Evolutionary conservation across 2,888 invertebrate genomes (phyloP), one percentile per base, ranked within the genome.

Genomic region (Phaedon cochleariae): DNA sequence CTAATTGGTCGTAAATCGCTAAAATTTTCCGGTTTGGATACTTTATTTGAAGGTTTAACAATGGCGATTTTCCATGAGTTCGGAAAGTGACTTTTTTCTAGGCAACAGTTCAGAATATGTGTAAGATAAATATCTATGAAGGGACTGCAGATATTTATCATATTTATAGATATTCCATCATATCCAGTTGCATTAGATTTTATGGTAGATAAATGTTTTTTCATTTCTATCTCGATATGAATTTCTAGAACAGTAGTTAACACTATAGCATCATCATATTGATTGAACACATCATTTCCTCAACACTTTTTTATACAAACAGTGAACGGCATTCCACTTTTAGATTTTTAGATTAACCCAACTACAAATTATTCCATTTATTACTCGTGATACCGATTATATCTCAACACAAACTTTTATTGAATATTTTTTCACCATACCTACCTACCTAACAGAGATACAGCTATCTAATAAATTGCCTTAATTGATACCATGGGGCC

Each of bases 331-430:
- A 52, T 66, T 66, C 51, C 45, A 48, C 66, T 66, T 21, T n/a
- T 20, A 62, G 66, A 62, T 66, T 26, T 58, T 55, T 26, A 31
- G 62, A 59, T 59, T 53, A 59, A 54, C 46, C 49, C 55, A 46
- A 53, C 59, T 62, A 66, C 66, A 62, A 59, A 66, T 62, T 66
- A 66, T 65, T 62, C 53, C 62, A 62, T 66, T 62, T 66, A 65
- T 62, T 61, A 61, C 52, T 61, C 41, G 12, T 51, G 22, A 51
- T 60, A 52, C 54, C 55, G 65, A 65, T 65, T 54, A 46, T 34
- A 65, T 65, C 65, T 62, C 22, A 17, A 17, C 34, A 31, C 59
- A 46, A 52, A 62, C 54, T 65, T 65, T 62, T 65, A 65, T 65
- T 65, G 62, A 65, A 59, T 64, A 64, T 49, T 62, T 62, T 57